Base-by-base conservation (phyloP, 2,113 vertebrate genomes). In the Lophius piscatorius region DNA sequence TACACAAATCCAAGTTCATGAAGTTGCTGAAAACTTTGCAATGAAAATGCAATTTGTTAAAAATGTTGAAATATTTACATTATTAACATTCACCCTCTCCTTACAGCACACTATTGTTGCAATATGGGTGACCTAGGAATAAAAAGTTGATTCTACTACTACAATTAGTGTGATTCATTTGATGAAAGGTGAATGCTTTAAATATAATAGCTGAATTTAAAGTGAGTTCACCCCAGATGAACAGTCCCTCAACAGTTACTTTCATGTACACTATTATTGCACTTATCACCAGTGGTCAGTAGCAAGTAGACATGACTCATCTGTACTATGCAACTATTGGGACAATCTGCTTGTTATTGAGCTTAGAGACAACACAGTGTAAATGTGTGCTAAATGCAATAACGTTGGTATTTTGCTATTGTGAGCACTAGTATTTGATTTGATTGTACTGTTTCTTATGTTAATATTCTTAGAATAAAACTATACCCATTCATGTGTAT, bases 281-380 rank as follows among this genome's bases (percentile, higher is more conserved):
- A 86, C 78, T 82, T 55, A 39, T 59, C 65, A 76, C 68, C 66
- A 71, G 70, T 74, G 71, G 66, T 78, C 70, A 72, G 84, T 82
- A 88, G 83, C 80, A 80, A 65, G 75, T 83, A 81, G 80, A 78
- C 70, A 58, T 68, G 58, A 82, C 84, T 80, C 76, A 69, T 56
- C 76, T 88, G 78, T 82, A 71, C 89, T 92, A 92, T 90, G 89
- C 90, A 92, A 90, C 77, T 75, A 56, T 64, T 61, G 63, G 73
- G 77, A 81, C 75, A 83, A 84, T 85, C 84, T 78, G 62, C 74
- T 69, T 63, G 59, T 72, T 60, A 16, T 70, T 70, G 14, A 34
- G 51, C 42, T 58, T 64, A 66, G 57, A 55, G 51, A 66, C 20
- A 41, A 57, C 61, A 23, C 46, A 40, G 42, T 77, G 50, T 80